phyloP scores from a whole-genome alignment of 1,140 invertebrate genomes.

The Neuroterus valhalla region DNA sequence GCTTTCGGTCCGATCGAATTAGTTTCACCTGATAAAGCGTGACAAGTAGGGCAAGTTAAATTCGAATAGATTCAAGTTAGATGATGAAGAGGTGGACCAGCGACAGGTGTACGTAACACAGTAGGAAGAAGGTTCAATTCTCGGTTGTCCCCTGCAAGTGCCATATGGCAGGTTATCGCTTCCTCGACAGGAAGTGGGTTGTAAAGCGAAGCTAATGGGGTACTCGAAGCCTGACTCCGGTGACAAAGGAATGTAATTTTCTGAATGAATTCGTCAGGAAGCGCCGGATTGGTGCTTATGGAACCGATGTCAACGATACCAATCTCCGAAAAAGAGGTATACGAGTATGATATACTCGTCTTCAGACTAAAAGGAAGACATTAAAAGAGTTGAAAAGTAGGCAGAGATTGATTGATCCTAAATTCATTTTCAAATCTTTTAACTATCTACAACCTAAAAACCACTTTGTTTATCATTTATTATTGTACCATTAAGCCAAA shows the following conservation, averaged over 20 bases:
- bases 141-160: constrained; percentile 40
- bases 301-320: constrained; percentile 7
- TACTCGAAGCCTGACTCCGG: constrained; percentile 29
- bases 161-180: constrained; percentile 59
- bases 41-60: background rate
- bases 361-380: constrained; percentile 12
- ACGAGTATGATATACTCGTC: background rate
- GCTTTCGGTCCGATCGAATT: no score
- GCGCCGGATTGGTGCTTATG: background rate
- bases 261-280: constrained; percentile 30
- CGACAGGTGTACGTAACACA: constrained; percentile 14
- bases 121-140: constrained; percentile 16
- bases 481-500: no score
- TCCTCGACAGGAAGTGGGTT: constrained; percentile 53
- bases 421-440: background rate
- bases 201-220: constrained; percentile 59
- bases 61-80: background rate
- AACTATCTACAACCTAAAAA: background rate
- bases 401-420: background rate
- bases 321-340: constrained; percentile 3
- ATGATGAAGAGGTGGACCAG: background rate
- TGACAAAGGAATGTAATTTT: constrained; percentile 32
- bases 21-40: no score
- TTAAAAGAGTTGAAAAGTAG: constrained; percentile 27
- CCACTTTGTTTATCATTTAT: no score